These are phyloP conservation scores for Trematomus loennbergii DNA, from an alignment of 2,113 vertebrate species.

Conservation along the genomic window DNA sequence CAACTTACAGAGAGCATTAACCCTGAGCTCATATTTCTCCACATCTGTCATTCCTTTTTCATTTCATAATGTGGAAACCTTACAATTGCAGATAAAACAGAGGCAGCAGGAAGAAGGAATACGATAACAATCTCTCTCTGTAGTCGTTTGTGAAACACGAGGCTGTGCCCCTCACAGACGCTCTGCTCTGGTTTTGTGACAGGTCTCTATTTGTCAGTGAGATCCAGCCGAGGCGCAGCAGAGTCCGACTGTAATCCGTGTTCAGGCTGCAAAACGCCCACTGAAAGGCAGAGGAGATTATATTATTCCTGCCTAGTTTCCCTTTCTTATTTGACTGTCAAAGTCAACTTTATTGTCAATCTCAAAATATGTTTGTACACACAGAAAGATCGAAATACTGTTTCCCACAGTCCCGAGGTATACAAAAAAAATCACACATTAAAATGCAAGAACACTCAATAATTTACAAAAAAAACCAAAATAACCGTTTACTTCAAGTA, in stretches of 20 bases:
- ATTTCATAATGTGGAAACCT: no score
- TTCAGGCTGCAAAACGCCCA: background rate
- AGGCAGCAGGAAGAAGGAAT: background rate
- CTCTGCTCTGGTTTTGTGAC: slow-evolving; percentile 18
- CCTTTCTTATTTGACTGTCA: background rate
- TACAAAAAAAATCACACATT: no score
- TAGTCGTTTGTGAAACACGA: slow-evolving; percentile 26
- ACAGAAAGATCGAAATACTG: no score
- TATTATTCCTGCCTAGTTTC: background rate
- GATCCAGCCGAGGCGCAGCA: slow-evolving; percentile 20
- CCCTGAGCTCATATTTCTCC: no score
- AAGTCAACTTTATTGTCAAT: no score
- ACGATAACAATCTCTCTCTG: slow-evolving; percentile 20
- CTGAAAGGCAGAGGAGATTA: slow-evolving; percentile 1
- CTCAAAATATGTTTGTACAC: no score
- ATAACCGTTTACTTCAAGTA: no score
- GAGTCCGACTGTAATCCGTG: slow-evolving; percentile 8
- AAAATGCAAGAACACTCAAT: no score
- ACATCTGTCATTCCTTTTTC: no score
- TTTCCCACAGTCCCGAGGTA: no score
- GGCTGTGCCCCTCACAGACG: background rate
- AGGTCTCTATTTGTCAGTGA: slow-evolving; percentile 44
- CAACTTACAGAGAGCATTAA: no score
- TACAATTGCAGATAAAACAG: slow-evolving; percentile 10
- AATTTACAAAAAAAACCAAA: no score